Conservation (phyloP, 2,797 vertebrate species). For the Taeniopygia guttata region DNA sequence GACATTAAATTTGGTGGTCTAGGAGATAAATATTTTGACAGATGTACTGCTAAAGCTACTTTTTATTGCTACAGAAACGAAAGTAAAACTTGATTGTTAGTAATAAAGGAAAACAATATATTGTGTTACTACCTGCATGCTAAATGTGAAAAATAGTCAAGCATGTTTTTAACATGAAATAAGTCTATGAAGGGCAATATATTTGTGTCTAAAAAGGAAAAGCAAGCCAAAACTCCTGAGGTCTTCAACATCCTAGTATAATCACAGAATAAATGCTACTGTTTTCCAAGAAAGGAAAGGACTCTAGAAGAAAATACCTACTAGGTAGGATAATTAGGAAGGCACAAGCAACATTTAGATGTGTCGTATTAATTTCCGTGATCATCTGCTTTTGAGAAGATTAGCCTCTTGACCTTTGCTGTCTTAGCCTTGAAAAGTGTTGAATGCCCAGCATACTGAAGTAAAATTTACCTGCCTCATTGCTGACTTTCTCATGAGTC, state of each 20-base stretch:
- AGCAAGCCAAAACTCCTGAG: not conserved
- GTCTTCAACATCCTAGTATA: not conserved
- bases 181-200: not conserved
- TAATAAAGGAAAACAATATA: not conserved
- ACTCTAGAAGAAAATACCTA: not conserved
- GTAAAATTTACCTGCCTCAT: slow-evolving; percentile 13
- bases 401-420: not conserved
- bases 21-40: slow-evolving; percentile 31
- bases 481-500: slow-evolving; percentile 9
- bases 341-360: not conserved
- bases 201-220: not conserved
- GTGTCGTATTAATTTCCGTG: not conserved
- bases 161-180: not conserved
- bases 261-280: not conserved
- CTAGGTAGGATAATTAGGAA: not conserved
- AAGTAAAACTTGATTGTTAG: not conserved
- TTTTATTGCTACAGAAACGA: not conserved
- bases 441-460: not conserved
- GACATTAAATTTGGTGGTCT: not conserved
- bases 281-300: not conserved
- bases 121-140: not conserved
- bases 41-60: not conserved
- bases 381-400: not conserved
- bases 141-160: not conserved
- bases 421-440: not conserved